phyloP scores from a whole-genome alignment of 2,113 vertebrate genomes.

The Serinus canaria region DNA sequence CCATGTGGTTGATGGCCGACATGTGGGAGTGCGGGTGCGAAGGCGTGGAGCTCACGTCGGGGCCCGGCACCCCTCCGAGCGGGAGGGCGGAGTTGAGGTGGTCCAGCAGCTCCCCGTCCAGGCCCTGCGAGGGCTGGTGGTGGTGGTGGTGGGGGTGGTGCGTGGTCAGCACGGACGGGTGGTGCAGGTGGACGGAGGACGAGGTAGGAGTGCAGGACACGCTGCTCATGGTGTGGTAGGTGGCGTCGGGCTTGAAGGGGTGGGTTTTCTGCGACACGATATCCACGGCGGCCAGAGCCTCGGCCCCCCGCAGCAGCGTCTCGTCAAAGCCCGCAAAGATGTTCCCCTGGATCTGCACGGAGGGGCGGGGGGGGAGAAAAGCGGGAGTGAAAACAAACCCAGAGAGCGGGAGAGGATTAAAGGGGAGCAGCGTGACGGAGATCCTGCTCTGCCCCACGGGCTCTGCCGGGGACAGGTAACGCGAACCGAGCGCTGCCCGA shows the following conservation, averaged over 20 bases:
- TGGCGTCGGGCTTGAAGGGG: constrained; percentile 93
- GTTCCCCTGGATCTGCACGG: constrained; percentile 85
- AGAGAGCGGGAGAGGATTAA: background rate
- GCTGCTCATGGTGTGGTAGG: constrained; percentile 94
- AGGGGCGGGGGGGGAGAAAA: background rate
- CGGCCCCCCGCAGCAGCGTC: constrained; percentile 86
- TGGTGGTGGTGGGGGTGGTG: constrained; percentile 80
- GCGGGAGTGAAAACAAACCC: background rate
- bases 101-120: constrained; percentile 89
- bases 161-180: constrained; percentile 86
- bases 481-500: background rate
- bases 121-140: constrained; percentile 82
- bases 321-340: constrained; percentile 93
- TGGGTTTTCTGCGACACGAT: constrained; percentile 88
- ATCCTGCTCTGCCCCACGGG: background rate
- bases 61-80: constrained; percentile 82
- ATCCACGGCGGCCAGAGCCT: constrained; percentile 92
- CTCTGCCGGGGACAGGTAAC: background rate
- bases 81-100: constrained; percentile 84
- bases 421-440: fast-evolving
- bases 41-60: constrained; percentile 83
- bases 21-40: constrained; percentile 88
- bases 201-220: constrained; percentile 90
- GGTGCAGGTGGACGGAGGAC: constrained; percentile 86
- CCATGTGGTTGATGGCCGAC: constrained; percentile 83